Evolutionary conservation across 2,888 invertebrate genomes (phyloP).

Genomic region (Sialis lutaria): DNA sequence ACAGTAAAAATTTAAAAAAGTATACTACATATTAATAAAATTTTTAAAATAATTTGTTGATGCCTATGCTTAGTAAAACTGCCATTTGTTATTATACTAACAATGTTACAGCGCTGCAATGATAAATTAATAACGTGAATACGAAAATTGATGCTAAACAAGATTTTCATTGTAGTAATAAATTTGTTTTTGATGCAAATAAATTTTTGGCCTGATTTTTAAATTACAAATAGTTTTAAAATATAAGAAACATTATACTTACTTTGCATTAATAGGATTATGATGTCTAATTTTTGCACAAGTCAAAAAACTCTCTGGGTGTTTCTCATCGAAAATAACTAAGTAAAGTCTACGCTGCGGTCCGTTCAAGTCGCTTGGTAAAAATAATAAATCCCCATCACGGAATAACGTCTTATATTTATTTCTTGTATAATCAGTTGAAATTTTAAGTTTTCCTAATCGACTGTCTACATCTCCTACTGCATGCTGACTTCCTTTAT

Average conservation of each 20-base stretch:
- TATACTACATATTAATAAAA: too few species aligned
- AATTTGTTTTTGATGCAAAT: too few species aligned
- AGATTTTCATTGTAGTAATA: too few species aligned
- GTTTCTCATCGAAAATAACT: slow-evolving; percentile 61
- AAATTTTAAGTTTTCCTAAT: slow-evolving; percentile 57
- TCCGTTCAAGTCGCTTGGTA: slow-evolving; percentile 57
- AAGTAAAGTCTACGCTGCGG: slow-evolving; percentile 63
- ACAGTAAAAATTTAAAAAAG: too few species aligned
- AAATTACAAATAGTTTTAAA: not conserved
- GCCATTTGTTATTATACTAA: too few species aligned
- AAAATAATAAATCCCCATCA: slow-evolving; percentile 50
- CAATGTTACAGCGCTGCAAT: too few species aligned
- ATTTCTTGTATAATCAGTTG: slow-evolving; percentile 37
- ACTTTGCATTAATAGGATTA: slow-evolving; percentile 51
- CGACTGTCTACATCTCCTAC: slow-evolving; percentile 66
- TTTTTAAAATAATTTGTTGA: too few species aligned
- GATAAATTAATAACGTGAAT: too few species aligned
- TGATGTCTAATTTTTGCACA: slow-evolving; percentile 66
- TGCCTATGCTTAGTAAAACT: too few species aligned
- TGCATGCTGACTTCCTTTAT: slow-evolving; percentile 44
- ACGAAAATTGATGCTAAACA: too few species aligned
- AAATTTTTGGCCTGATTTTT: not conserved
- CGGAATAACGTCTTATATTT: slow-evolving; percentile 40
- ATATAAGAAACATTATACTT: slow-evolving; percentile 18
- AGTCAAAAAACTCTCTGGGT: slow-evolving; percentile 57